phyloP scores from a whole-genome alignment of 2,888 invertebrate species.

The Azorinus chamasolen region DNA sequence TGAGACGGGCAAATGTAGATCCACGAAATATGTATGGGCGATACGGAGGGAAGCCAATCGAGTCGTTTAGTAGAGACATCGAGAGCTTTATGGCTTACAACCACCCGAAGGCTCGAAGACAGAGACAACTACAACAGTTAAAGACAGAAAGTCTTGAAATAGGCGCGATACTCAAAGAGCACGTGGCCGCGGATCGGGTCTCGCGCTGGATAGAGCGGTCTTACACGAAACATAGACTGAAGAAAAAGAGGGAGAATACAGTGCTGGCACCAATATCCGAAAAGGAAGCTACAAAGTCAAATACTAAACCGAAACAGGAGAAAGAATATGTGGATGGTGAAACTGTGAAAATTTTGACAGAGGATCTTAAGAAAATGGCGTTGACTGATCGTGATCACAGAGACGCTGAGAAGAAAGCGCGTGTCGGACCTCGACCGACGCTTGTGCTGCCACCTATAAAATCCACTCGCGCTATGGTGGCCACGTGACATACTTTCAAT shows the following conservation, averaged over 20 bases:
- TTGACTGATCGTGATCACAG: slow-evolving; percentile 1
- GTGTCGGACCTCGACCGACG: slow-evolving; percentile 15
- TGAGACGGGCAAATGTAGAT: slow-evolving; percentile 60
- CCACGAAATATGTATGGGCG: slow-evolving; percentile 52
- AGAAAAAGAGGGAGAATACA: slow-evolving; percentile 47
- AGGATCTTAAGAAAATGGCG: slow-evolving; percentile 24
- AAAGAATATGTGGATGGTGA: too few species aligned
- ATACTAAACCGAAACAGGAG: too few species aligned
- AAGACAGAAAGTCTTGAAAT: slow-evolving; percentile 66
- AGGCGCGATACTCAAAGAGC: slow-evolving; percentile 67
- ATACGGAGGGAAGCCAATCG: slow-evolving; percentile 75
- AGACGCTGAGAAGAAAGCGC: not conserved
- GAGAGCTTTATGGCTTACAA: slow-evolving; percentile 71
- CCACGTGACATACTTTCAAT: slow-evolving; percentile 19
- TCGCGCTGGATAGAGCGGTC: slow-evolving; percentile 63
- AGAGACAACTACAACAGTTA: slow-evolving; percentile 65
- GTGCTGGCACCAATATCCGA: slow-evolving; percentile 40
- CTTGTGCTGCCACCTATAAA: slow-evolving; percentile 46
- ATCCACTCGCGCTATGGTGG: slow-evolving; percentile 41
- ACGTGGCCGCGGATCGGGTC: slow-evolving; percentile 47
- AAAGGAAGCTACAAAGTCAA: slow-evolving; percentile 7
- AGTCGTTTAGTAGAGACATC: slow-evolving; percentile 72
- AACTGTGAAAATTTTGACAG: slow-evolving; percentile 22
- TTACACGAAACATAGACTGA: slow-evolving; percentile 56
- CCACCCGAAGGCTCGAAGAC: slow-evolving; percentile 71